Evolutionary conservation across 2,113 vertebrate genomes (phyloP).

Genomic region (Gorilla gorilla): DNA sequence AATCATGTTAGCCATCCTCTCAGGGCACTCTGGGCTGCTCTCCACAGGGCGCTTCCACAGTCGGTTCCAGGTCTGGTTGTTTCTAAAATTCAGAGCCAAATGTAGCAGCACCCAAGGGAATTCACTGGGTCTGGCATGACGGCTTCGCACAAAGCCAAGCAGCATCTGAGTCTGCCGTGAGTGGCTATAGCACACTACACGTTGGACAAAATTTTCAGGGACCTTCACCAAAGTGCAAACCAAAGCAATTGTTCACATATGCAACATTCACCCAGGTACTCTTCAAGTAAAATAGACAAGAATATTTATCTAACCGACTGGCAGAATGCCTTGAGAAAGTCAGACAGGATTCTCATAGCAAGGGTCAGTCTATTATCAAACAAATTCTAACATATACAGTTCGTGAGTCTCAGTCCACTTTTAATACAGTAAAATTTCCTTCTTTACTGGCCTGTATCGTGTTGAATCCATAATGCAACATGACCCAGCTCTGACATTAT

Average conservation of each 20-base stretch:
- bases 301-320: neutral
- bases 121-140: neutral
- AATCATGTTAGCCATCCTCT: rapidly evolving
- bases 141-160: neutral
- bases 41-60: neutral
- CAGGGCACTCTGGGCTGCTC: neutral
- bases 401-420: neutral
- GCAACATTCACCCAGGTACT: neutral
- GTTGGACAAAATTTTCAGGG: neutral
- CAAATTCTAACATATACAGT: neutral
- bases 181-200: rapidly evolving
- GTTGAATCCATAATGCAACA: neutral
- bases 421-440: neutral
- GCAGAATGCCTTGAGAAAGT: neutral
- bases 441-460: neutral
- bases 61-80: neutral
- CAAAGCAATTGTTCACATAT: neutral
- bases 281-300: neutral
- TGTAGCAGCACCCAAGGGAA: neutral
- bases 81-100: neutral
- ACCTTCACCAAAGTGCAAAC: neutral
- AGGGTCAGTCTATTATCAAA: neutral
- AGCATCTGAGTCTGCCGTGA: neutral
- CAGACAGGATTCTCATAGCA: neutral
- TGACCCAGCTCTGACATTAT: slow-evolving; percentile 14